Base-by-base conservation (phyloP, 2,888 invertebrate genomes). In the Cheilosia pagana region DNA sequence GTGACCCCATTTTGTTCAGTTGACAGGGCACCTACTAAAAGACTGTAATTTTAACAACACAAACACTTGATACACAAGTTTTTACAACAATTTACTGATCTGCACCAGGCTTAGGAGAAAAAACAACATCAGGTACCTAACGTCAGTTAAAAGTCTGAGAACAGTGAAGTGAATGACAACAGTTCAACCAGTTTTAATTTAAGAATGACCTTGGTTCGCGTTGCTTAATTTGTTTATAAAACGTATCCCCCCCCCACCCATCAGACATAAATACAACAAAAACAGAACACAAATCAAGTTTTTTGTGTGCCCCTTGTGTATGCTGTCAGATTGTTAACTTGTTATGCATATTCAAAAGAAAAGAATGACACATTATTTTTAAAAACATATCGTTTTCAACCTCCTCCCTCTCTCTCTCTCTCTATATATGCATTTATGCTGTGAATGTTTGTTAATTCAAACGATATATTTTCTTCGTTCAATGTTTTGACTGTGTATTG, bases 271-370 rank as follows among this genome's bases (percentile, higher is more conserved):
- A 63, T 52, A 70, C 62, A 70, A 76, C 55, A 82, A 35, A 35
- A 35, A 72, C 57, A 78, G 35, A 48, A 70, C 43, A 60, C 53
- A 65, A 77, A 86, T 81, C 86, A 87, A 87, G 82, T 87, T 87
- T 87, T 87, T 86, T 86, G 87, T 87, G 87, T 87, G 87, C 87
- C 87, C 87, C 85, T 86, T 79, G 41, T 63, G 67, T 70, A 68
- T 79, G 74, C 68, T 78, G 78, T 72, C 65, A 76, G 53, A 53
- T 59, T 78, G 63, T 67, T 79, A 52, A 65, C 19, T 60, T 71
- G 39, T 52, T 70, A n/a, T 59, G 45, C 1, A 35, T 35, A 53
- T 35, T 31, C 28, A 25, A 52, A 41, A 72, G 14, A 62, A 65
- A 65, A 48, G 39, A 72, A 74, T 45, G 67, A 43, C 28, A 25